phyloP scores from a whole-genome alignment of 2,888 invertebrate species.

The Temnothorax unifasciatus region DNA sequence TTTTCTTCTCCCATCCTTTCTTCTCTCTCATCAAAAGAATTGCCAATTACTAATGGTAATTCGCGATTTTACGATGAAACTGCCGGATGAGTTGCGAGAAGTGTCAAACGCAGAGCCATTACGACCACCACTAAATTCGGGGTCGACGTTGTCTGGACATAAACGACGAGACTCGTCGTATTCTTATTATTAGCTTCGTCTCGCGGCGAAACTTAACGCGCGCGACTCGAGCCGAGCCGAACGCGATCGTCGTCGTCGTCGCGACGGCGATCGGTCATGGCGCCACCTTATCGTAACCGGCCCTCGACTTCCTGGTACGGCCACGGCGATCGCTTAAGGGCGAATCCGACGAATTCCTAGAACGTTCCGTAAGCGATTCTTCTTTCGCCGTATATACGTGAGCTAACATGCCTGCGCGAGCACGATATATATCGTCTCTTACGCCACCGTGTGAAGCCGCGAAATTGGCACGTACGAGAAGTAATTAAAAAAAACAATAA shows the following conservation, averaged over 20 bases:
- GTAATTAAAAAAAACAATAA: not conserved
- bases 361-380: conserved; percentile 62
- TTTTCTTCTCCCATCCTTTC: not conserved
- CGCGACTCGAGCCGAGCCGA: conserved; percentile 35
- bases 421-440: conserved; percentile 11
- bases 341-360: conserved; percentile 70
- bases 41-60: not conserved
- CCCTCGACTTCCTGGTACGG: conserved; percentile 74
- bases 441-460: not conserved
- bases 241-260: conserved; percentile 42
- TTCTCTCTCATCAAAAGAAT: not conserved
- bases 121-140: conserved; percentile 13
- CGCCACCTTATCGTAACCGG: conserved; percentile 78
- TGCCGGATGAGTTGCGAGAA: not conserved
- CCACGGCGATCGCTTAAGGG: conserved; percentile 66
- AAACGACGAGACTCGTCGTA: not conserved
- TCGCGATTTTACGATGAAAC: not conserved
- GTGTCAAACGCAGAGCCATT: not conserved
- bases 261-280: conserved; percentile 63
- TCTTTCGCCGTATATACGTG: conserved; percentile 39
- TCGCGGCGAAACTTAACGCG: conserved; percentile 22
- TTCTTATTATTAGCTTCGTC: conserved; percentile 1
- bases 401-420: conserved; percentile 11
- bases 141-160: not conserved
- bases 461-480: conserved; percentile 23